Evolutionary conservation across 2,888 invertebrate genomes (phyloP), one percentile per base, ranked within the genome.

Genomic region (Labia minor): DNA sequence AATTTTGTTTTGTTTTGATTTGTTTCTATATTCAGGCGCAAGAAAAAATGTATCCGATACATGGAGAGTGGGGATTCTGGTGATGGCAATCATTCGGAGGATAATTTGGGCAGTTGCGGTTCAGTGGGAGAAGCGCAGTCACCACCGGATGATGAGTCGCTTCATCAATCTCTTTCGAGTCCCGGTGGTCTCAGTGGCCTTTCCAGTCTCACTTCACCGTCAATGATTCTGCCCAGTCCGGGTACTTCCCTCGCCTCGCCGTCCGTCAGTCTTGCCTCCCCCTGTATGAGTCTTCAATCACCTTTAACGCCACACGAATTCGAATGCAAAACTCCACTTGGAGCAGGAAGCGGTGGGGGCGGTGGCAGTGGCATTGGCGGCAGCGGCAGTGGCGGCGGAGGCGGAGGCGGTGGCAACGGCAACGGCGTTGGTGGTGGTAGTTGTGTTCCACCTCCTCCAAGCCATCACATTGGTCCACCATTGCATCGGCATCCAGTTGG

Each of bases 11-110:
- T 26, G 3, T n/a, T 8, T 26, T 26, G 4, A 8, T 61, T 63
- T 67, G 26, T 20, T 64, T 62, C 67, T 68, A 70, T 73, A 83
- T 83, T 3, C 83, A 95, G 94, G 84, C 92, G 95, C 84, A 95
- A 95, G 86, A 95, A 95, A 82, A 95, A 95, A 82, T 95, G 95
- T 84, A 91, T 95, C 77, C 90, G 95, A 73, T 95, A 95, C 83
- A 89, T 93, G 89, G 94, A 93, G 82, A 87, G 89, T 73, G 81
- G 85, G 80, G 81, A 80, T 68, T 86, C 85, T 73, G 79, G 82
- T 71, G 87, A 85, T 74, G 83, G 82, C 71, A 83, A 82, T 72
- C 85, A 85, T 74, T 85, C 85, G 70, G 87, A 88, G 77, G 88
- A 87, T 74, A 87, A 89, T 75, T 78, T 89, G 72, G 90, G 88